A percentile compares a stretch with the other conserved stretches of the same genome.
phyloP scores from a whole-genome alignment of 2,888 invertebrate species.

The Ectobius pallidus region DNA sequence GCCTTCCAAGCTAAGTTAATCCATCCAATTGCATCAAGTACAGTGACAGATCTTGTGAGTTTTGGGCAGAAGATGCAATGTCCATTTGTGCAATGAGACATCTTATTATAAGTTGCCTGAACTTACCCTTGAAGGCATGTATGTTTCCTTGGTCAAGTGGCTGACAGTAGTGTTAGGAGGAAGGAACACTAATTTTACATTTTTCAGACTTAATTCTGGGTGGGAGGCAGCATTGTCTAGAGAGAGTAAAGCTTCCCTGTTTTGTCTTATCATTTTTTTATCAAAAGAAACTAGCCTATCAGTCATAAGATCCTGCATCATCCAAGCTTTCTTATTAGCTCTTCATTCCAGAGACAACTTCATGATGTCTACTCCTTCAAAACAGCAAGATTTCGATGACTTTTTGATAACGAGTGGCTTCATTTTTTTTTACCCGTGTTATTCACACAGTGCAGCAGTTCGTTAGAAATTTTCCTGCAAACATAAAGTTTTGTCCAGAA shows the following conservation, averaged over 20 bases:
- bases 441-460: no score
- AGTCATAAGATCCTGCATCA: no score
- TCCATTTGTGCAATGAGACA: no score
- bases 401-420: no score
- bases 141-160: conserved; percentile 26
- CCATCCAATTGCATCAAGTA: background rate
- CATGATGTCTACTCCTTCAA: no score
- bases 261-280: conserved; percentile 4
- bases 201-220: background rate
- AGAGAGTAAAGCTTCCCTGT: conserved; percentile 14
- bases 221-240: conserved; percentile 28
- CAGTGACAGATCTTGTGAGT: background rate
- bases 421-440: no score
- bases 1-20: no score
- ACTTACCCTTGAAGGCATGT: background rate
- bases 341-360: no score
- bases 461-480: no score
- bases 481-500: no score
- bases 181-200: conserved; percentile 24
- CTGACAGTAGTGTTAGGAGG: conserved; percentile 27
- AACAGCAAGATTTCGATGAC: no score
- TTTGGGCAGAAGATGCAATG: background rate
- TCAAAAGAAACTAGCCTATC: background rate
- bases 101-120: background rate
- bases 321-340: no score